A percentile compares a stretch with the other conserved stretches of the same genome.
Conservation (phyloP, 2,113 vertebrate genomes). For the Cyanoramphus novaezelandiae region DNA sequence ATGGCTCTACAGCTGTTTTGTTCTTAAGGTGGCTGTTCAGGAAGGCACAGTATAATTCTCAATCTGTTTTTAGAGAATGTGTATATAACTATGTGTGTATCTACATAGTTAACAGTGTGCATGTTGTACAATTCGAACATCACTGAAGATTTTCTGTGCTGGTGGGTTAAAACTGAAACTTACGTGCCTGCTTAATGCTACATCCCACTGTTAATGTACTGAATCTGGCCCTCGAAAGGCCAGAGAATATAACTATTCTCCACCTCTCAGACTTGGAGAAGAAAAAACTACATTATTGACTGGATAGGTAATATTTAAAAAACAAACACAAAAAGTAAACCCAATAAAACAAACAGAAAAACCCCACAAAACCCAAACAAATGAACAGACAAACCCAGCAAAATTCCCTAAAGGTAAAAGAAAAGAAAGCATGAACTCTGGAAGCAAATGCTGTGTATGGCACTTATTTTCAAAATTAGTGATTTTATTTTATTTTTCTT, state of each 20-base stretch:
- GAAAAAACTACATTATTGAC: not conserved
- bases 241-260: not conserved
- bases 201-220: not conserved
- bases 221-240: not conserved
- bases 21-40: not conserved
- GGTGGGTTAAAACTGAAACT: not conserved
- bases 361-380: not conserved
- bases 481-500: not conserved
- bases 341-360: accelerated
- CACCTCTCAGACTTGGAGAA: not conserved
- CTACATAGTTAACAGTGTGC: not conserved
- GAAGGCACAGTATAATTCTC: not conserved
- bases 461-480: not conserved
- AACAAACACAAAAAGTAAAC: accelerated
- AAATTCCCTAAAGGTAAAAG: not conserved
- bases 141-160: not conserved
- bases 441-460: not conserved
- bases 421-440: not conserved
- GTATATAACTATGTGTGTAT: not conserved
- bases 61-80: not conserved
- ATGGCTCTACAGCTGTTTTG: not conserved
- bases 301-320: not conserved
- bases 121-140: not conserved
- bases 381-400: not conserved
- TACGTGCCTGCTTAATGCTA: not conserved